Base-by-base conservation (phyloP, 1,140 invertebrate genomes). In the Drosophila ambigua region DNA sequence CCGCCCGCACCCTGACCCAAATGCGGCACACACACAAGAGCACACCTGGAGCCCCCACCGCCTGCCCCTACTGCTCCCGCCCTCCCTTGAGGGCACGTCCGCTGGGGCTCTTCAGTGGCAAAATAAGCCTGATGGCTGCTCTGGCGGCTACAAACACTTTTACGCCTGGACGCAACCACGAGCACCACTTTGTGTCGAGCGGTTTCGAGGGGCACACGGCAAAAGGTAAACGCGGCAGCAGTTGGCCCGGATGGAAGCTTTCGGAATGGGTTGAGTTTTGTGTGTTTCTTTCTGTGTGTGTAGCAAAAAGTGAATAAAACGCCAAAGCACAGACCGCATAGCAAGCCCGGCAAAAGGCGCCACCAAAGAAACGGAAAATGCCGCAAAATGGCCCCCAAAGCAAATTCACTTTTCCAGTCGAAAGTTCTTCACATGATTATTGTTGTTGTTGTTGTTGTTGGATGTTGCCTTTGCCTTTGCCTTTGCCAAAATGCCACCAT, bases 111-210 rank as follows among this genome's bases (percentile, higher is more conserved):
- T 71, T 71, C 65, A 69, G 65, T 44, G 65, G 65, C 67, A 67
- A 75, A 75, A 75, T 75, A 75, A 71, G 67, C 65, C 49, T 46
- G 31, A 48, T 48, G 54, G 20, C 50, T 24, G 20, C 20, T 39
- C 54, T 65, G 72, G 57, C 60, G 65, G 79, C 71, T 88, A 88
- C 79, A 87, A 87, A 87, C 83, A 88, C 77, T 87, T 87, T 88
- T 88, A 67, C 83, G 83, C 83, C 77, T 87, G 83, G 83, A 79
- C 68, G 83, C 75, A 82, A 64, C 75, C 64, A 83, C 62, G 64
- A 87, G 83, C 59, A 79, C 72, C 83, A 87, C 83, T 87, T 87
- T 87, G 83, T 71, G 77, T 50, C 48, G 57, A 55, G 60, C 50
- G 71, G 69, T 60, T 72, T 62, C 35, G 35, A 52, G 53, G 15